These are phyloP conservation scores for Thera obeliscata DNA, from an alignment of 2,888 invertebrate genomes.

Conservation along the genomic window DNA sequence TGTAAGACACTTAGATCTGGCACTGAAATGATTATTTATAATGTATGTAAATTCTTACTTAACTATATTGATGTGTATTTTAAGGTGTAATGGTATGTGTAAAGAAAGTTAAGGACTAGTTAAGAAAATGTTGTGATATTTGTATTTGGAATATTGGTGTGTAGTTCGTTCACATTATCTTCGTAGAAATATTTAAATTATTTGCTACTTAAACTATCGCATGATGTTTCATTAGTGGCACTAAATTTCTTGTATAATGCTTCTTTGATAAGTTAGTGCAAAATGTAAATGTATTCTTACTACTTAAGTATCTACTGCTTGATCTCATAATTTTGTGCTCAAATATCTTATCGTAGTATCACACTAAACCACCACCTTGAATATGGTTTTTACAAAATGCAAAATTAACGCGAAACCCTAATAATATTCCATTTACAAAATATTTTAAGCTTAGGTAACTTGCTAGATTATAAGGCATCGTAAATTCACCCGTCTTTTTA, in stretches of 20 bases:
- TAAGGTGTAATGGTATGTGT: conserved; percentile 72
- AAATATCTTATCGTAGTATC: conserved; percentile 42
- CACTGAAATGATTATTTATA: conserved; percentile 51
- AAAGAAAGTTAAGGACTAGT: conserved; percentile 72
- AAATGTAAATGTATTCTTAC: conserved; percentile 21
- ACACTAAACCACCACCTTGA: conserved; percentile 20
- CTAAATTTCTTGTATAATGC: conserved; percentile 15
- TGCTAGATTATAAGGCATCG: conserved; percentile 75
- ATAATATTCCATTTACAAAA: conserved; percentile 83
- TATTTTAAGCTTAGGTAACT: conserved; percentile 76
- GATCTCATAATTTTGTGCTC: conserved; percentile 63
- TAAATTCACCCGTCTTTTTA: conserved; percentile 84
- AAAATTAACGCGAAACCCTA: conserved; percentile 46
- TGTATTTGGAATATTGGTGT: conserved; percentile 81
- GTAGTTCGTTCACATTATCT: conserved; percentile 53
- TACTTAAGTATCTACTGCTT: conserved; percentile 33
- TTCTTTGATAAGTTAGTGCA: conserved; percentile 20
- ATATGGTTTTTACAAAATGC: conserved; percentile 29
- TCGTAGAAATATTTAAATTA: conserved; percentile 24
- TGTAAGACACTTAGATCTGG: conserved; percentile 60
- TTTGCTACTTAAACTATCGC: conserved; percentile 14
- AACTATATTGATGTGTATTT: conserved; percentile 76
- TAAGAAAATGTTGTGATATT: conserved; percentile 84
- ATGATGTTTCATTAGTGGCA: not conserved
- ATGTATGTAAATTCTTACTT: conserved; percentile 71